Conservation (phyloP, 2,888 invertebrate genomes). For the Phengaris alcon region DNA sequence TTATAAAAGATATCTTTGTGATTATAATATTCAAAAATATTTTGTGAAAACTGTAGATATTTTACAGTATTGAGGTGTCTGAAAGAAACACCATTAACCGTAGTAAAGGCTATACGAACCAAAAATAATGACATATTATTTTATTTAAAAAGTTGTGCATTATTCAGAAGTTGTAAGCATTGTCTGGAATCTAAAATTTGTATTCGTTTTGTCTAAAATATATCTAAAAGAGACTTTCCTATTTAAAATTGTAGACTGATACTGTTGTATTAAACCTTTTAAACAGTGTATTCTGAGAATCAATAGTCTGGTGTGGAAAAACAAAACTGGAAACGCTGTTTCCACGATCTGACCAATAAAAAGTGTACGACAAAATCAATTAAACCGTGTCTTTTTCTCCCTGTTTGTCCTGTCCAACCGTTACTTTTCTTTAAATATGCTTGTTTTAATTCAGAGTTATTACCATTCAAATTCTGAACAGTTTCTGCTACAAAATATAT, state of each 20-base stretch:
- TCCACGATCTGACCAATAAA: conserved; percentile 25
- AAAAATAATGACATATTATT: too few species aligned
- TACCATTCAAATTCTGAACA: neutral
- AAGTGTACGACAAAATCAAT: conserved; percentile 22
- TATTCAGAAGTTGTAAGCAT: neutral
- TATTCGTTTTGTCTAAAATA: neutral
- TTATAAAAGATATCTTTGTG: conserved; percentile 21
- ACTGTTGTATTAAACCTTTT: conserved; percentile 10
- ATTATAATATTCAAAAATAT: neutral
- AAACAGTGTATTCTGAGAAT: conserved; percentile 1
- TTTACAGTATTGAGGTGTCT: neutral
- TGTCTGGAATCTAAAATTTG: neutral
- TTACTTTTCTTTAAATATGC: conserved; percentile 20
- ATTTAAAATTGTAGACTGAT: conserved; percentile 9
- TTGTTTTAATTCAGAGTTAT: conserved; percentile 13
- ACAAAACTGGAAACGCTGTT: conserved; percentile 24
- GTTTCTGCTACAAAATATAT: neutral
- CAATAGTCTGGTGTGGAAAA: conserved; percentile 19
- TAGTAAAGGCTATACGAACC: too few species aligned
- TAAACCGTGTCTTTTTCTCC: conserved; percentile 13
- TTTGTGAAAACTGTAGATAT: neutral
- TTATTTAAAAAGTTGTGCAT: too few species aligned
- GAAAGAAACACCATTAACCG: neutral
- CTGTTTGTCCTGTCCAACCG: conserved; percentile 7
- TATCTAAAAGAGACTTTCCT: neutral